Evolutionary conservation across 1,140 invertebrate genomes (phyloP), one percentile per base, ranked within the genome.

Genomic region (Ceratosolen solmsi): DNA sequence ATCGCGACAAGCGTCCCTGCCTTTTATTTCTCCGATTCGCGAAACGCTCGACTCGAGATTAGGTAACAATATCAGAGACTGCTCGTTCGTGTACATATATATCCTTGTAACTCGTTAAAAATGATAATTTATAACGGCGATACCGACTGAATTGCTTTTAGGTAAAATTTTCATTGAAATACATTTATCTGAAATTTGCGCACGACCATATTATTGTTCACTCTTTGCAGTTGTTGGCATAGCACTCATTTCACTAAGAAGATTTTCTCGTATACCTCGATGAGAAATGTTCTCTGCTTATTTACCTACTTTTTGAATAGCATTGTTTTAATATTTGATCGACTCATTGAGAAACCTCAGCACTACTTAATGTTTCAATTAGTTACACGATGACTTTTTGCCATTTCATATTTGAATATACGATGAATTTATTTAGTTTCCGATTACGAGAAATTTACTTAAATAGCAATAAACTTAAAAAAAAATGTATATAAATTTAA

Each of bases 61-160:
- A 79, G 74, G 65, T 82, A 78, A 79, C 75, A 73, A 63, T 82
- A 63, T 78, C 73, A 77, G 60, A 70, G 13, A 22, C 38, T 33
- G 63, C 49, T 51, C 41, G 46, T 15, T 22, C 58, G 46, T 56
- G 33, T 63, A 58, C 54, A 22, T 25, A 30, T 77, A 38, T 77
- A 77, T 49, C 58, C 51, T 8, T 58, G 46, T 15, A 11, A 20
- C 41, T 80, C 71, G 79, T 80, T 80, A 74, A 74, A 80, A 68
- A 77, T 77, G 33, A 41, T 77, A 76, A 82, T 82, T 82, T 77
- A 82, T 71, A 76, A 82, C 74, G 46, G 56, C 60, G 73, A 75
- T 75, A 74, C 25, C 75, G 36, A 30, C 49, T 49, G 68, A 58
- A 49, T 80, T 65, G 71, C 79, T 73, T 54, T 74, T 80, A 63